phyloP scores from a whole-genome alignment of 2,113 vertebrate species.

The Anarrhichthys ocellatus region DNA sequence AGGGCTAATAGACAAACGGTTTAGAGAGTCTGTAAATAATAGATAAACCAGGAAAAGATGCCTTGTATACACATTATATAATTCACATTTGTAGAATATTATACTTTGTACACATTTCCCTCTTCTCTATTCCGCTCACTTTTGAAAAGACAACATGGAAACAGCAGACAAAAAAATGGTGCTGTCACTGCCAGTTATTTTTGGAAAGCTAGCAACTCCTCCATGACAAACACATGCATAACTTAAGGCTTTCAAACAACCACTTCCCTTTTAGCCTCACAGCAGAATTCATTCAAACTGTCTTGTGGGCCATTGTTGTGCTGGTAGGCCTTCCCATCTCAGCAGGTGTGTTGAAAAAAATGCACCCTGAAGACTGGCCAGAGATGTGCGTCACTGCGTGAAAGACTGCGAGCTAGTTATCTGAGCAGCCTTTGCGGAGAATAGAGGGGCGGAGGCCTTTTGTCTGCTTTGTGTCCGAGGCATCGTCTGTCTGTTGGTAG shows the following conservation, averaged over 20 bases:
- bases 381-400: slow-evolving; percentile 52
- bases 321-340: slow-evolving; percentile 40
- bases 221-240: slow-evolving; percentile 50
- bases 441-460: slow-evolving; percentile 46
- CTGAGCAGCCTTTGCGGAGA: slow-evolving; percentile 44
- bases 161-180: slow-evolving; percentile 10
- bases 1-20: not conserved
- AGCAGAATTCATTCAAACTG: slow-evolving; percentile 4
- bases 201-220: slow-evolving; percentile 28
- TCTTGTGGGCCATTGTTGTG: slow-evolving; percentile 54
- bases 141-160: slow-evolving; percentile 35
- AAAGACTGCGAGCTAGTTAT: slow-evolving; percentile 48
- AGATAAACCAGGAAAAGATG: not conserved
- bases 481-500: slow-evolving; percentile 55
- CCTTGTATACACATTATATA: not conserved
- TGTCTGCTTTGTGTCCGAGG: slow-evolving; percentile 62
- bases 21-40: not conserved
- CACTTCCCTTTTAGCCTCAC: not conserved
- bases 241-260: slow-evolving; percentile 42
- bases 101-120: not conserved
- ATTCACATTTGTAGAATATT: not conserved
- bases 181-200: slow-evolving; percentile 45
- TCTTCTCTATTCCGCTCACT: not conserved
- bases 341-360: slow-evolving; percentile 46
- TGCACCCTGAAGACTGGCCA: slow-evolving; percentile 34